Conservation (phyloP, 1,140 invertebrate genomes). For the Drosophila tristis region DNA sequence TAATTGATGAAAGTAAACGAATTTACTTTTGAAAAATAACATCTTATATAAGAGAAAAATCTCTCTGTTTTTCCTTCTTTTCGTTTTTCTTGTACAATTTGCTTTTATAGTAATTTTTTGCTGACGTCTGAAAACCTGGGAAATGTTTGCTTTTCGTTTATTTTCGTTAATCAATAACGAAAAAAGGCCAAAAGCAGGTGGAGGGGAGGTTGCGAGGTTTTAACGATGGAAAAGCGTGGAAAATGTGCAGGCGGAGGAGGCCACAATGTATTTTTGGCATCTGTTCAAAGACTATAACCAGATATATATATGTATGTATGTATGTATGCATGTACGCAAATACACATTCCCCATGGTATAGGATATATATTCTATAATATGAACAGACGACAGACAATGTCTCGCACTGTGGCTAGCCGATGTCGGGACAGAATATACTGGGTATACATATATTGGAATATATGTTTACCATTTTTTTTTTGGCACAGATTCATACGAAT, state of each 20-base stretch:
- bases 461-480: slow-evolving; percentile 46
- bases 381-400: slow-evolving; percentile 69
- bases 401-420: slow-evolving; percentile 76
- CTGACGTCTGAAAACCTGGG: slow-evolving; percentile 66
- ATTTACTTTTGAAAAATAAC: slow-evolving; percentile 14
- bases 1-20: neutral
- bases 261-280: slow-evolving; percentile 71
- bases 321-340: neutral
- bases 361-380: slow-evolving; percentile 29
- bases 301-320: neutral
- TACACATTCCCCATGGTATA: slow-evolving; percentile 1
- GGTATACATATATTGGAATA: slow-evolving; percentile 31
- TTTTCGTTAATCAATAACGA: slow-evolving; percentile 57
- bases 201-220: neutral
- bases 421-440: slow-evolving; percentile 60
- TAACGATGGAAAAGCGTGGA: slow-evolving; percentile 23
- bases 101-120: slow-evolving; percentile 24
- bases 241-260: slow-evolving; percentile 62
- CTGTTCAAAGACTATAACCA: slow-evolving; percentile 42
- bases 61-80: slow-evolving; percentile 6
- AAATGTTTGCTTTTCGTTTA: slow-evolving; percentile 40
- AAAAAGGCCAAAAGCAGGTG: slow-evolving; percentile 8
- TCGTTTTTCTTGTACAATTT: slow-evolving; percentile 19
- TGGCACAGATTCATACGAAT: slow-evolving; percentile 28
- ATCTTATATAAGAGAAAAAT: slow-evolving; percentile 14